Evolutionary conservation across 2,113 vertebrate species (phyloP), one percentile per base, ranked within the genome.

Genomic region (Catharus fuscescens): DNA sequence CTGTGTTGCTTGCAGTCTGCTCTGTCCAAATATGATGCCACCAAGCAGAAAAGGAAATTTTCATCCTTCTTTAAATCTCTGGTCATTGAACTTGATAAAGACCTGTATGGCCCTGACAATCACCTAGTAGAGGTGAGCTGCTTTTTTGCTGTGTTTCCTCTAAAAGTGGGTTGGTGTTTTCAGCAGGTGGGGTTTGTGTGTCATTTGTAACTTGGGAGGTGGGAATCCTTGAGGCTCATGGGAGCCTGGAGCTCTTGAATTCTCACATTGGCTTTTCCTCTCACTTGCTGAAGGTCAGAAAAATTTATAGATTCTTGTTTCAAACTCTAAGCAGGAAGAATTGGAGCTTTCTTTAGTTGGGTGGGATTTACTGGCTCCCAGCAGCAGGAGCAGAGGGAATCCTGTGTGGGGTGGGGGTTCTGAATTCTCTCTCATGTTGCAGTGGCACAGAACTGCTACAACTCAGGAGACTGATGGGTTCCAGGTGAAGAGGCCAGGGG

Each of bases 21-120:
- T 81, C 98, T 99, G 93, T 99, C 99, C 92, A 99, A 99, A 97
- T 99, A 99, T 38, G 99, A 99, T 98, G 99, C 99, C 95, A 99
- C 99, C 90, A 99, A 99, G 96, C 99, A 99, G 98, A 99, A 99
- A 95, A 98, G 99, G 92, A 99, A 99, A 92, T 99, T 99, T 89
- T 99, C 99, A n/a, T 99, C 99, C 80, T 99, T 99, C 98, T 99
- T 99, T 97, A 99, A 99, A 96, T 99, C 99, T 86, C 98, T 99
- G 96, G 99, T 99, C 97, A 99, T 99, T 24, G 99, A 99, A 94
- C 97, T 99, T 97, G 99, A 99, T 97, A 99, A 99, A 97, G 99
- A 99, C 92, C 98, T 99, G 76, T 99, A 99, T 87, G 99, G 99
- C 54, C 99, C 99, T 94, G 99, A 99, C 98, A 99, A 99, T 98